Percentiles rank a stretch among this genome's conserved stretches.
phyloP scores from a whole-genome alignment of 2,888 invertebrate species.

The Leptinotarsa peninsularis region DNA sequence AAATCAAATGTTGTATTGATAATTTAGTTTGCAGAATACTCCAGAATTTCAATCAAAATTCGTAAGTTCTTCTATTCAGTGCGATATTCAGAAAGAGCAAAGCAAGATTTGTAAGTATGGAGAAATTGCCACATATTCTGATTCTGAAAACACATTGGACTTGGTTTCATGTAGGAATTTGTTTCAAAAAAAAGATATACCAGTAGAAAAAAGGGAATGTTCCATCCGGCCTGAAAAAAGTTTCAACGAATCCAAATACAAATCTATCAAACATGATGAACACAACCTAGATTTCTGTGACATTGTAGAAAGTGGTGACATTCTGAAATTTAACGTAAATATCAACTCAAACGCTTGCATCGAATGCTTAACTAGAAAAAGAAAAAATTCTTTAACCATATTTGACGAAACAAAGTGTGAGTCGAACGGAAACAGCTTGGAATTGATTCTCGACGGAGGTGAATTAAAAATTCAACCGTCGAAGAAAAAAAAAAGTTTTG shows the following conservation, averaged over 20 bases:
- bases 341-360: constrained; percentile 21
- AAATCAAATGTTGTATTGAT: background rate
- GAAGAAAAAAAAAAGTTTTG: background rate
- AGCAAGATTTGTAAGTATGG: background rate
- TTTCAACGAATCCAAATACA: constrained; percentile 1
- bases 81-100: constrained; percentile 7
- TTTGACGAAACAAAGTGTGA: constrained; percentile 5
- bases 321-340: constrained; percentile 17
- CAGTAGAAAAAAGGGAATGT: constrained; percentile 8
- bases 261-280: background rate
- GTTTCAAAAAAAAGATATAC: background rate
- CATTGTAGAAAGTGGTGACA: constrained; percentile 7
- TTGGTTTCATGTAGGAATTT: background rate
- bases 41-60: background rate
- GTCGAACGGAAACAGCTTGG: background rate
- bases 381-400: constrained; percentile 17
- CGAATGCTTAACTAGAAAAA: constrained; percentile 21
- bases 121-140: background rate
- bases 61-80: constrained; percentile 20
- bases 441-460: background rate
- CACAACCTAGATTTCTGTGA: background rate
- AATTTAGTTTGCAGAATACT: constrained; percentile 17
- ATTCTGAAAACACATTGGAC: background rate
- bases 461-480: background rate
- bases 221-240: background rate